phyloP scores from a whole-genome alignment of 2,888 invertebrate species.

The Dermolepida albohirtum region DNA sequence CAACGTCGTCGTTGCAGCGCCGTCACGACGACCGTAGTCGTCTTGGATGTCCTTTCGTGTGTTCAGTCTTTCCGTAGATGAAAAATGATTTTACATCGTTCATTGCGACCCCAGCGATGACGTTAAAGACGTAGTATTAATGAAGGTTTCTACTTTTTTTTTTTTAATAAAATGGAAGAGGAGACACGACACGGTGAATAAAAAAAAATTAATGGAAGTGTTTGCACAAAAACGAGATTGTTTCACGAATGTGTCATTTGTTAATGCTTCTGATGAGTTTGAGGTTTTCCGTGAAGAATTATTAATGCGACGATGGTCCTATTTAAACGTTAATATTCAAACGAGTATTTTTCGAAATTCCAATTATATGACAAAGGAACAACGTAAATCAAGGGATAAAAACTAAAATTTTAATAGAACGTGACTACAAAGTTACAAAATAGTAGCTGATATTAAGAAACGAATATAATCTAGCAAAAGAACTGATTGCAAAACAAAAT shows the following conservation, averaged over 20 bases:
- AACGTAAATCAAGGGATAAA: too few relatives aligned
- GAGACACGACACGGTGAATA: not conserved
- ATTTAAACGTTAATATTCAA: not conserved
- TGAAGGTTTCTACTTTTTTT: conserved; percentile 22
- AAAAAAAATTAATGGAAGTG: conserved; percentile 27
- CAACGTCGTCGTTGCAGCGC: not conserved
- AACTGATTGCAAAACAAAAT: too few relatives aligned
- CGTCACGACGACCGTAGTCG: too few relatives aligned
- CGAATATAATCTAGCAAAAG: too few relatives aligned
- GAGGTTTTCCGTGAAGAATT: not conserved
- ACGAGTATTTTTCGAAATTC: not conserved
- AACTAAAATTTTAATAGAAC: too few relatives aligned
- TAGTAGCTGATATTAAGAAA: too few relatives aligned
- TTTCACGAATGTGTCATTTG: conserved; percentile 22
- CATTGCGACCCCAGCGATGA: conserved; percentile 35
- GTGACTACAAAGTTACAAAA: too few relatives aligned
- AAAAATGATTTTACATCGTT: conserved; percentile 42
- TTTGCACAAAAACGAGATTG: conserved; percentile 17
- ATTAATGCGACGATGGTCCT: not conserved
- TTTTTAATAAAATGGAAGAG: conserved; percentile 16
- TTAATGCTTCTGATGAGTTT: conserved; percentile 15
- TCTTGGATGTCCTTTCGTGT: not conserved
- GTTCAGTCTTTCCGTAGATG: conserved; percentile 23
- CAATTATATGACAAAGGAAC: too few relatives aligned
- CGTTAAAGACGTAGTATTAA: conserved; percentile 38